A percentile compares a stretch with the other conserved stretches of the same genome.
Conservation (phyloP, 2,888 invertebrate genomes). For the Pristionchus japonicus region DNA sequence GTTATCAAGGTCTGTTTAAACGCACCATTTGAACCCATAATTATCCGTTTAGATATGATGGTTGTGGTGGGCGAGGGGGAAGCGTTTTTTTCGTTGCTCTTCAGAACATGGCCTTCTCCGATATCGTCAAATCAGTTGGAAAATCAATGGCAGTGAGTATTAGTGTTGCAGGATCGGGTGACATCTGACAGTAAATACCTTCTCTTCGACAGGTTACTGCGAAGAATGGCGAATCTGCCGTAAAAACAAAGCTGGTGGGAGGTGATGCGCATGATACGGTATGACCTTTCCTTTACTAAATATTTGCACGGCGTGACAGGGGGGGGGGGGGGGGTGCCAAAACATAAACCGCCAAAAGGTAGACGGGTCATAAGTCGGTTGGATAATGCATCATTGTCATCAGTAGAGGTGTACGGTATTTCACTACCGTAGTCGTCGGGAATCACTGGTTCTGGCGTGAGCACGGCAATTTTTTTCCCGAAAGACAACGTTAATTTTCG, state of each 20-base stretch:
- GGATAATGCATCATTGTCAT: too few relatives aligned
- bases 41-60: constrained; percentile 64
- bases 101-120: constrained; percentile 59
- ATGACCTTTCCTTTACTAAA: background rate
- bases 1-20: background rate
- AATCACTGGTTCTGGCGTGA: too few relatives aligned
- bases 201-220: background rate
- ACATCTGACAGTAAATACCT: background rate
- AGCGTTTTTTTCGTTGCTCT: constrained; percentile 61
- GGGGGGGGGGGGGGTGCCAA: too few relatives aligned
- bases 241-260: constrained; percentile 54
- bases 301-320: too few relatives aligned
- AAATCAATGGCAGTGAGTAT: constrained; percentile 34
- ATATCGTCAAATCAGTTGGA: constrained; percentile 56
- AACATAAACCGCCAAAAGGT: too few relatives aligned
- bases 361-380: too few relatives aligned
- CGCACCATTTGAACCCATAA: background rate
- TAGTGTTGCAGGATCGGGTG: too few relatives aligned
- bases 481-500: too few relatives aligned
- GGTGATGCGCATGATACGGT: constrained; percentile 50
- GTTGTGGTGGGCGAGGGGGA: constrained; percentile 71
- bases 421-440: too few relatives aligned
- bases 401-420: too few relatives aligned
- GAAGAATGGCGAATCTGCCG: background rate
- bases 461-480: too few relatives aligned